Conservation (phyloP, 2,113 vertebrate species). For the Nansenia antarctica region DNA sequence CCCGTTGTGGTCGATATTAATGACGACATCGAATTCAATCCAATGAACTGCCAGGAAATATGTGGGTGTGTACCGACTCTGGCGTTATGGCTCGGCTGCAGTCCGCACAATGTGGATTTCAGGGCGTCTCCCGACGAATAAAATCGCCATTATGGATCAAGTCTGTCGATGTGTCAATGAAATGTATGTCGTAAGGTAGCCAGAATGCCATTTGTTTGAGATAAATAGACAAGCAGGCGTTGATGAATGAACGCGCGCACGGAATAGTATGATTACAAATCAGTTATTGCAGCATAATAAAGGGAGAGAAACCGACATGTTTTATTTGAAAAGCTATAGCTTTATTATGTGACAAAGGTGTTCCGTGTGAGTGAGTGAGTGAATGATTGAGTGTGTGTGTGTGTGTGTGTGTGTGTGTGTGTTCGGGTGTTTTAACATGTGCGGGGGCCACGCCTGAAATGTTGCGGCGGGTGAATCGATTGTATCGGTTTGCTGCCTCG, state of each 20-base stretch:
- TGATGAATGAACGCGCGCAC: neutral
- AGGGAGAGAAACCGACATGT: no score
- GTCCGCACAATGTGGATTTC: neutral
- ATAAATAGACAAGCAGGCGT: no score
- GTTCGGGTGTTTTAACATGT: neutral
- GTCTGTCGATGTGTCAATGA: neutral
- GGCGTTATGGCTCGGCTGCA: no score
- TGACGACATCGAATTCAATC: constrained; percentile 14
- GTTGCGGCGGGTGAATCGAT: constrained; percentile 13
- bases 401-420: neutral
- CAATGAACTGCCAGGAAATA: constrained; percentile 6
- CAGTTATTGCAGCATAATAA: no score
- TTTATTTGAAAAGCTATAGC: no score
- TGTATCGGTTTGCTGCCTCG: constrained; percentile 7
- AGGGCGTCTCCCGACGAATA: constrained; percentile 26
- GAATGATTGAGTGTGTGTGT: no score
- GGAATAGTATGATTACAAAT: neutral
- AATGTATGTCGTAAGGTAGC: neutral
- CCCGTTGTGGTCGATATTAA: neutral
- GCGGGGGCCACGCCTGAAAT: constrained; percentile 5
- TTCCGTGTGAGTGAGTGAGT: no score
- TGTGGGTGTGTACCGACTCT: neutral
- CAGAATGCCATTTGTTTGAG: neutral
- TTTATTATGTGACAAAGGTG: no score
- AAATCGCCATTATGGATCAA: constrained; percentile 29